Conservation (phyloP, 35 echinoderm and acorn worm species). For the Lytechinus variegatus region DNA sequence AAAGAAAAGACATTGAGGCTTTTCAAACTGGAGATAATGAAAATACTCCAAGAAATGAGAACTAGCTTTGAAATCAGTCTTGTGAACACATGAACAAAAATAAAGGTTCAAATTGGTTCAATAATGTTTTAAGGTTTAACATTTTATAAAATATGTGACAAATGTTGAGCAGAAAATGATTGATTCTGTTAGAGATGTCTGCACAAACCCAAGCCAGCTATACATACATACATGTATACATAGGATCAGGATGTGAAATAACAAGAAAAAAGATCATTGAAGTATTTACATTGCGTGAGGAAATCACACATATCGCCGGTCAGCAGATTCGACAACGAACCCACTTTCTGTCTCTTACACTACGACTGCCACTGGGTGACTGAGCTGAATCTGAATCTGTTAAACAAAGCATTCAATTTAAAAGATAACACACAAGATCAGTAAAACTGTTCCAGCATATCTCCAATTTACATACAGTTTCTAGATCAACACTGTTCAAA, state of each 20-base stretch:
- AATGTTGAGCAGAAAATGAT: background rate
- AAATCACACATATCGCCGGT: slow-evolving; percentile 9
- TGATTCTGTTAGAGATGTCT: background rate
- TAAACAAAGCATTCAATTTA: background rate
- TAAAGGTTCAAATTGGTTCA: background rate
- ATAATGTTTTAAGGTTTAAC: background rate
- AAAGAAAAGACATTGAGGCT: background rate
- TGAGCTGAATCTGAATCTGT: slow-evolving; percentile 23
- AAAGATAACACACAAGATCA: background rate
- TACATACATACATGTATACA: background rate
- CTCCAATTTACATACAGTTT: no score
- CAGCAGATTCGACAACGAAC: slow-evolving; percentile 52
- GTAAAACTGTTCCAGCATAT: background rate
- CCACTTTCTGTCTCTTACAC: slow-evolving; percentile 36
- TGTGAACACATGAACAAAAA: background rate
- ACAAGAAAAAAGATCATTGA: background rate
- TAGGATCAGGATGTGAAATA: background rate
- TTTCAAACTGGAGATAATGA: background rate
- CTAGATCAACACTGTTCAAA: no score
- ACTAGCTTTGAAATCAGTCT: background rate
- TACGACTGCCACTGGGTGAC: background rate
- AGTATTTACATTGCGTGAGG: background rate
- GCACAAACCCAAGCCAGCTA: background rate
- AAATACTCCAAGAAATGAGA: background rate
- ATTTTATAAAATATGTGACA: background rate